Evolutionary conservation across 2,797 vertebrate species (phyloP).

Genomic region (Oreochromis grahami): DNA sequence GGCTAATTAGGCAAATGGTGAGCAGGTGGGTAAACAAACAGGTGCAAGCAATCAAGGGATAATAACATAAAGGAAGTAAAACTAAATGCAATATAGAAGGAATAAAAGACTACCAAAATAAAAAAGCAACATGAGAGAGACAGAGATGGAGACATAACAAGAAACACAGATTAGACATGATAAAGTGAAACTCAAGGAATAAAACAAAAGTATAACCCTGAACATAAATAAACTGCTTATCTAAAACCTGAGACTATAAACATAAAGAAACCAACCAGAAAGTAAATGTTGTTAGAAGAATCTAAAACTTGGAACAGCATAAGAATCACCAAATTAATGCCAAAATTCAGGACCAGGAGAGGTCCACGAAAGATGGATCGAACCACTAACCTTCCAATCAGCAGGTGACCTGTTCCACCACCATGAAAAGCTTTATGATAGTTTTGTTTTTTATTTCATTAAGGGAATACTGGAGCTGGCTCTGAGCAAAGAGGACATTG

Average conservation of each 20-base stretch:
- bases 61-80: neutral
- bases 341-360: neutral
- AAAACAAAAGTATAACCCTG: neutral
- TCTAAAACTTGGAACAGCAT: neutral
- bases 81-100: neutral
- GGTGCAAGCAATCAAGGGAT: neutral
- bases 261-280: neutral
- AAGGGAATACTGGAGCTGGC: neutral
- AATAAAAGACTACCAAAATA: neutral
- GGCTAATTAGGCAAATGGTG: neutral
- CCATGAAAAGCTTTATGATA: neutral
- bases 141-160: neutral
- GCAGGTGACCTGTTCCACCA: neutral
- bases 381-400: neutral
- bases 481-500: neutral
- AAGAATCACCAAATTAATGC: neutral
- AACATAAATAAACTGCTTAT: neutral
- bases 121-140: neutral
- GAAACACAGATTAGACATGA: neutral
- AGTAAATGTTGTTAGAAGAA: neutral
- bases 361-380: accelerated
- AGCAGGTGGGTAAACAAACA: neutral
- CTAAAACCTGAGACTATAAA: neutral
- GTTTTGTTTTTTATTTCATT: neutral
- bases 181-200: neutral